A percentile compares a stretch with the other conserved stretches of the same genome.
phyloP scores from a whole-genome alignment of 2,797 vertebrate species.

The Paguma larvata region DNA sequence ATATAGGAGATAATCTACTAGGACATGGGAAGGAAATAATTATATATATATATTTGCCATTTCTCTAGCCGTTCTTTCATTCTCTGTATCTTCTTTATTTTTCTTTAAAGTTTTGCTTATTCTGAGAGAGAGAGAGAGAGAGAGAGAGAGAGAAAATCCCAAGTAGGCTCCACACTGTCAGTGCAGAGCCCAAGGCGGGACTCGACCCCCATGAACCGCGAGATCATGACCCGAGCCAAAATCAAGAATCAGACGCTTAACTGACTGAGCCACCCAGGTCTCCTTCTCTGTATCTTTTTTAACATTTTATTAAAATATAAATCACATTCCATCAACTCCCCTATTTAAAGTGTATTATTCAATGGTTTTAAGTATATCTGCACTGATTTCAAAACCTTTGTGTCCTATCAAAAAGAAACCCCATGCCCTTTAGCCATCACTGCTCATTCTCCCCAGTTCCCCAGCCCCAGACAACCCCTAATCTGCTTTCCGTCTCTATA shows the following conservation, averaged over 20 bases:
- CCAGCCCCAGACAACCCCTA: background rate
- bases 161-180: too few species aligned
- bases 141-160: too few species aligned
- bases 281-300: background rate
- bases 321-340: background rate
- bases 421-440: background rate
- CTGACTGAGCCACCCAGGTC: too few species aligned
- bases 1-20: slow-evolving; percentile 35
- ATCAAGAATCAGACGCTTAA: too few species aligned
- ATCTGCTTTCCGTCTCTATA: background rate
- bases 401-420: slow-evolving; percentile 31
- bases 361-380: slow-evolving; percentile 33
- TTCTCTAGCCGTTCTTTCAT: slow-evolving; percentile 42
- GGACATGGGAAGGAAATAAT: slow-evolving; percentile 36
- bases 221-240: too few species aligned
- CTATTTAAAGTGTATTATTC: background rate
- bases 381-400: slow-evolving; percentile 37
- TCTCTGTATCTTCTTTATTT: background rate
- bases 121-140: too few species aligned
- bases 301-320: slow-evolving; percentile 38
- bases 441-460: background rate
- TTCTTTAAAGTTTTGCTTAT: background rate
- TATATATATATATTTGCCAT: background rate
- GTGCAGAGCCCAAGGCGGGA: too few species aligned
- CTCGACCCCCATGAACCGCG: too few species aligned